Percentiles rank a stretch among this genome's conserved stretches.
Conservation (phyloP, 2,797 vertebrate species). For the Smutsia temminckii region DNA sequence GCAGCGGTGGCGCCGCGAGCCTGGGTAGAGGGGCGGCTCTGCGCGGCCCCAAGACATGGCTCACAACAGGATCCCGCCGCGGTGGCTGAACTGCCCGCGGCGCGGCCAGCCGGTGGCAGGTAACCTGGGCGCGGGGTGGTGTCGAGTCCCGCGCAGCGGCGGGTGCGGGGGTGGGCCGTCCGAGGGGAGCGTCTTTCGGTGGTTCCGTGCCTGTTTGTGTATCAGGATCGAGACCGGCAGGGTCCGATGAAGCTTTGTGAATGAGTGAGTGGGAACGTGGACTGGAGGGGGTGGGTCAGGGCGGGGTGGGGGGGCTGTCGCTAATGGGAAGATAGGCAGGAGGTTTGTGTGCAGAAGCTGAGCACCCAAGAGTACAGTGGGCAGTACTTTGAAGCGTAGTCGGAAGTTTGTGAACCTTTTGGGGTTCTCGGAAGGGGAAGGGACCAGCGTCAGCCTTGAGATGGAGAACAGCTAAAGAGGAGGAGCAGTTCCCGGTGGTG, state of each 20-base stretch:
- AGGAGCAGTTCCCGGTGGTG: neutral
- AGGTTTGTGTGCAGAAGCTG: neutral
- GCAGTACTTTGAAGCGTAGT: neutral
- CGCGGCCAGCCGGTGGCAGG: constrained; percentile 96
- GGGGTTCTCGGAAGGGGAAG: neutral
- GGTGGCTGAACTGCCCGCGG: constrained; percentile 96
- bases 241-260: neutral
- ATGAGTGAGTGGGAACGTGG: neutral
- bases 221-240: neutral
- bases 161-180: neutral
- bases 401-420: neutral
- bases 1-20: neutral
- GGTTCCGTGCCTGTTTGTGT: neutral
- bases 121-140: constrained; percentile 77
- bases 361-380: neutral
- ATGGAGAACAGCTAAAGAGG: neutral
- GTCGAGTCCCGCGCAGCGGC: neutral
- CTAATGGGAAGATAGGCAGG: neutral
- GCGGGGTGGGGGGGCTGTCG: neutral
- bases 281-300: neutral
- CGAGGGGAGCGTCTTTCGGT: neutral
- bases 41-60: constrained; percentile 86
- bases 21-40: constrained; percentile 42
- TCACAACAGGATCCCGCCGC: constrained; percentile 94
- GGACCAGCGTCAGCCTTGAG: neutral